Evolutionary conservation across 1,140 invertebrate species (phyloP), one percentile per base, ranked within the genome.

Genomic region (Periplaneta americana): DNA sequence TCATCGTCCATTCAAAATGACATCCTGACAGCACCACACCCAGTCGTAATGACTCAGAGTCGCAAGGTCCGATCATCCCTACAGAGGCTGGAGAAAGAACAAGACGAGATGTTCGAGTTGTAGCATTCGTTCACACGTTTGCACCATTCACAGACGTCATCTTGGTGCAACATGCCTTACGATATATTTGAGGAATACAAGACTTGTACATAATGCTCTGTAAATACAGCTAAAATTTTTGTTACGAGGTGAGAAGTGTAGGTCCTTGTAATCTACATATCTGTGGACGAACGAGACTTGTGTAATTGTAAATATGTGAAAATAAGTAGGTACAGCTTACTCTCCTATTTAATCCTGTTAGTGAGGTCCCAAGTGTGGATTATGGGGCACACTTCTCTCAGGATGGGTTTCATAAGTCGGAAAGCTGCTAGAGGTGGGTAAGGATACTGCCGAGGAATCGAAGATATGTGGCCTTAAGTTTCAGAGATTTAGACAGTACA

Each of bases 61-160:
- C 91, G 93, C 83, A 92, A 92, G 85, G 93, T 97, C 8, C 92
- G 93, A 86, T 94, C 91, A 82, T 96, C 95, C 3, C 86, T 96
- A 74, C 93, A 94, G 87, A 92, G 94, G 85, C 90, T 96, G 80
- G 94, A 96, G 88, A 92, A 94, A 85, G 92, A 95, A 85, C 95
- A 96, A 87, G 95, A 97, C 85, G 95, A 97, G 87, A 92, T 96
- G 87, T 97, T 96, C 87, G 95, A 97, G 88, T 95, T 97, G 93
- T 97, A 96, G 94, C 93, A 91, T 78, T 81, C 75, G 35, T 36
- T 74, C 22, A n/a, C n/a, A n/a, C 32, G 9, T 33, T 37, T 79
- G 37, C 37, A 66, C 75, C 34, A 34, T 76, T 76, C 34, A 18
- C 33, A 35, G n/a, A 15, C 22, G n/a, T 34, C 32, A 76, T 34